Evolutionary conservation across 1,140 invertebrate genomes (phyloP).

Genomic region (Dysdera silvatica): DNA sequence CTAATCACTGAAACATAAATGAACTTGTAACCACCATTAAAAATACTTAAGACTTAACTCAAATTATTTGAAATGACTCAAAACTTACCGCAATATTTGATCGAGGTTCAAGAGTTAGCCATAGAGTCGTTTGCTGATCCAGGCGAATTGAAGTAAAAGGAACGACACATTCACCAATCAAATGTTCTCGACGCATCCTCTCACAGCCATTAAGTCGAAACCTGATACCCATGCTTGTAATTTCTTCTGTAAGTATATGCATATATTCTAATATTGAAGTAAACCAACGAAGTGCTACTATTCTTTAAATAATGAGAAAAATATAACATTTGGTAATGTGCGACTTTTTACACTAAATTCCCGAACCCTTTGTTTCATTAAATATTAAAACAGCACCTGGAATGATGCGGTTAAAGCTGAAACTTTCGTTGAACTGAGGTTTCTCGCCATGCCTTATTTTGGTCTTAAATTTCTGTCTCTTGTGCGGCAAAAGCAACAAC

Average conservation of each 20-base stretch:
- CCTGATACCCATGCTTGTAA: constrained; percentile 78
- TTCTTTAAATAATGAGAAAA: too few species aligned
- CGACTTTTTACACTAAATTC: not conserved
- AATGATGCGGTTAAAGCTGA: constrained; percentile 80
- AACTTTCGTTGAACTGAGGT: constrained; percentile 85
- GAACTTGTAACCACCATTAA: too few species aligned
- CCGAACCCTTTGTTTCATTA: not conserved
- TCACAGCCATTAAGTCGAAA: constrained; percentile 85
- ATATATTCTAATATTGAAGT: not conserved
- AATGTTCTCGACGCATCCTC: constrained; percentile 75
- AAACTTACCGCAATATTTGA: constrained; percentile 65
- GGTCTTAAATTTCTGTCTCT: constrained; percentile 88
- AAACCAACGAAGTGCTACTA: too few species aligned
- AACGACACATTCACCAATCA: constrained; percentile 82
- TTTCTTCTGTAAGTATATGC: constrained; percentile 58
- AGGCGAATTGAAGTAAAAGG: constrained; percentile 79
- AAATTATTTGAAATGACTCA: not conserved
- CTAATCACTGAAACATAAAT: too few species aligned
- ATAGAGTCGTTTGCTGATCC: constrained; percentile 75
- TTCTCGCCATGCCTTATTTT: constrained; percentile 73
- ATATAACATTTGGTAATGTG: too few species aligned
- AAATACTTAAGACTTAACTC: too few species aligned
- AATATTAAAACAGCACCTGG: constrained; percentile 53
- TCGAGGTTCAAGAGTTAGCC: constrained; percentile 74
- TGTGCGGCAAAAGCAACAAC: constrained; percentile 73